Base-by-base conservation (phyloP, 2,888 invertebrate genomes). In the Cynaeus angustus region DNA sequence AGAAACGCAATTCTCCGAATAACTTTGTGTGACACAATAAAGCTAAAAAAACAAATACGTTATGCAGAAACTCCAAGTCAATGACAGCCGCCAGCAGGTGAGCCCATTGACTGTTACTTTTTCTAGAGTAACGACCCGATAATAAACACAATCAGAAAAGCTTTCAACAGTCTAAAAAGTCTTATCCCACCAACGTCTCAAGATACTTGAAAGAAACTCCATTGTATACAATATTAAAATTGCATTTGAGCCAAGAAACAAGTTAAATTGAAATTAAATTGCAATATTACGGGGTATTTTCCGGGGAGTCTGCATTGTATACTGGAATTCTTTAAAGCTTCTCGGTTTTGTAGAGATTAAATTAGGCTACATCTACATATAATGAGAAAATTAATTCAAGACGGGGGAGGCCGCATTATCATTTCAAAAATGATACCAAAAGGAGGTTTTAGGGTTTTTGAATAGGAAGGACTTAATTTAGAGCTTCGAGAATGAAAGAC, bases 221-320 rank as follows among this genome's bases (percentile, higher is more conserved):
- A 41, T 21, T 50, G 48, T 61, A 61, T 61, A 61, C 61, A 61
- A 50, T 61, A 61, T 61, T 61, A 61, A 61, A 61, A 61, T 61
- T 61, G 61, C 37, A 61, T 61, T 61, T 61, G 38, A 50, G 61
- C 10, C 48, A 33, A 21, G 61, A 50, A 48, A 38, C 30, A 50
- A 61, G 61, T 61, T 61, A 61, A 61, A 61, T 61, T 61, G 61
- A 61, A 61, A 61, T 61, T 61, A 61, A 61, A 61, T 61, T 61
- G 61, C 61, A 61, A 61, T 61, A 48, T 61, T 50, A 46, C 61
- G 43, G 26, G 41, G 37, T 26, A 41, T 41, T 41, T 41, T 41
- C 43, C 9, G 9, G 30, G 50, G 28, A 48, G 37, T 33, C 38
- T 61, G 61, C 61, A 61, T 61, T 61, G 61, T 61, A 38, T 61